Evolutionary conservation across 2,888 invertebrate genomes (phyloP), one percentile per base, ranked within the genome.

Genomic region (Caenorhabditis sp.): DNA sequence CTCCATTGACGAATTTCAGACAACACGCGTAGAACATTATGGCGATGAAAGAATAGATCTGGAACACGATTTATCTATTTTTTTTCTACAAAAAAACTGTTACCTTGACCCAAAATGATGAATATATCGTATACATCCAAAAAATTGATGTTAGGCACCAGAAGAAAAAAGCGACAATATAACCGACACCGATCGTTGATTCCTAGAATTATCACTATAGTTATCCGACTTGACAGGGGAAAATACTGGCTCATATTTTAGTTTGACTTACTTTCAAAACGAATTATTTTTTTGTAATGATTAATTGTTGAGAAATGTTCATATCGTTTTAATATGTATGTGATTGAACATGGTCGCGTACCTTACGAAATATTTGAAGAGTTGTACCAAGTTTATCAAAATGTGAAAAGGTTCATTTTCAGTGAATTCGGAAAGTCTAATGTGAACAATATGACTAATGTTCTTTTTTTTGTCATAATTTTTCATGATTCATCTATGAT

Each of bases 71-170:
- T 31, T n/a, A n/a, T n/a, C n/a, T n/a, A n/a, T n/a, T n/a, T n/a
- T n/a, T n/a, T n/a, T n/a, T n/a, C n/a, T n/a, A n/a, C n/a, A 64
- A 31, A 51, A 26, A 50, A n/a, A 27, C 50, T 26, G 49, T 63
- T 64, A 73, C 72, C 68, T 69, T 69, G 62, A 79, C 72, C 55
- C 68, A 71, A 14, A 65, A 50, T 43, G 61, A 63, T 26, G 62
- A 61, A 23, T 69, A 70, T 12, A 71, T 73, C 36, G 69, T 51
- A 55, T 68, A 58, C 19, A 78, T 69, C 85, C 85, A 86, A 57
- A 79, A 58, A 31, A 81, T 17, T 26, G 81, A 75, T 12, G 79
- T 65, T 36, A 81, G 19, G 19, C 72, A 60, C 86, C 86, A 86
- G 58, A 83, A 77, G 6, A 63, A 58, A 57, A 85, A 77, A n/a